A percentile compares a stretch with the other conserved stretches of the same genome.
These are phyloP conservation scores for Microtus pennsylvanicus DNA, from an alignment of 2,113 vertebrate species.

Conservation along the genomic window DNA sequence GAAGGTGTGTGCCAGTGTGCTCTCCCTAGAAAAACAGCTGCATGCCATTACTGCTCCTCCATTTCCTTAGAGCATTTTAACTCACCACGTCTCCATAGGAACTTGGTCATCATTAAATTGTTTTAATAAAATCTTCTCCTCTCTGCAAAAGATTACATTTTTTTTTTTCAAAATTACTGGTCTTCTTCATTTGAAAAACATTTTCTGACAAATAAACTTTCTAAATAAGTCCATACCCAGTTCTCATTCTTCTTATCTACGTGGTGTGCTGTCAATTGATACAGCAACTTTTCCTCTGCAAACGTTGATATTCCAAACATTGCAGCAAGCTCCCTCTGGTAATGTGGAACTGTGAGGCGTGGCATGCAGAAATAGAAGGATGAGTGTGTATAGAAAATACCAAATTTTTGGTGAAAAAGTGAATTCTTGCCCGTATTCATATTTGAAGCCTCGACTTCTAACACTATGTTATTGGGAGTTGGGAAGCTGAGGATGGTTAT, in stretches of 20 bases:
- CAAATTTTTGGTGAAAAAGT: neutral
- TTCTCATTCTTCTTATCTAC: neutral
- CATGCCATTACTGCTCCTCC: neutral
- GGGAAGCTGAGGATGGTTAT: too few relatives aligned
- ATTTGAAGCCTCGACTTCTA: too few relatives aligned
- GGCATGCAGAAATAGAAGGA: too few relatives aligned
- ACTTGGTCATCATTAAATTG: neutral
- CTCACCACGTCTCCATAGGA: neutral
- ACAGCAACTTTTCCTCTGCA: neutral
- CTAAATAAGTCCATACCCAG: neutral
- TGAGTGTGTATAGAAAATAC: neutral
- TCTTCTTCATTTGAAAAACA: neutral
- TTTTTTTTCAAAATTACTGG: neutral
- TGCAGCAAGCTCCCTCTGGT: neutral
- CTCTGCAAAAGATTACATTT: slow-evolving; percentile 7
- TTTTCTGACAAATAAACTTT: neutral
- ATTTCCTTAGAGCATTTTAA: slow-evolving; percentile 6
- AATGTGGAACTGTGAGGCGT: neutral
- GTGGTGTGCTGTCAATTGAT: fast-evolving
- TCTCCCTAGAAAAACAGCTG: neutral
- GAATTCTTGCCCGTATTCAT: neutral
- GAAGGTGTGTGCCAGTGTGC: neutral
- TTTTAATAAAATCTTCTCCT: slow-evolving; percentile 11
- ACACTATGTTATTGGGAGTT: neutral
- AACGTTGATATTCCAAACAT: neutral